phyloP scores from a whole-genome alignment of 2,797 vertebrate genomes.

The Cyclura pinguis region DNA sequence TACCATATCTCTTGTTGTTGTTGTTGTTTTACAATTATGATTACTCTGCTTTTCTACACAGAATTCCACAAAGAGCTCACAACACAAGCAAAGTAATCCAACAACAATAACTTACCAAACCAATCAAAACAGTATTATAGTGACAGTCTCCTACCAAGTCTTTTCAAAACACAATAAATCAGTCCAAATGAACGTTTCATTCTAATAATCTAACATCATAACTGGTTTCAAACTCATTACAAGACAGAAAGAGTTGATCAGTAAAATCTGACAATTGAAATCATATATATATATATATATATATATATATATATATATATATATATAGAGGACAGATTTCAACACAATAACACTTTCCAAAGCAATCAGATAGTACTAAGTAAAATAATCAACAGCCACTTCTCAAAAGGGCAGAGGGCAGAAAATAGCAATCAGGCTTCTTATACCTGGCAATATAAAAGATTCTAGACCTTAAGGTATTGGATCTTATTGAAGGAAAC shows the following conservation, averaged over 20 bases:
- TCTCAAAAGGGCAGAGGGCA: neutral
- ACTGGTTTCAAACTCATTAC: neutral
- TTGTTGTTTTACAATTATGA: no score
- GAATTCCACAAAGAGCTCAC: neutral
- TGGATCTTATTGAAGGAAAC: neutral
- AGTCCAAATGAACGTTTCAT: neutral
- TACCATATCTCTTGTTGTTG: neutral
- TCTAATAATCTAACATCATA: neutral
- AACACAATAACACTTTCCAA: neutral
- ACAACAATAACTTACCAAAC: neutral
- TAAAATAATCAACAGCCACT: neutral
- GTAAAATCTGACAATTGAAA: neutral
- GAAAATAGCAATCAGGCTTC: neutral
- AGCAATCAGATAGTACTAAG: neutral
- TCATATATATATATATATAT: neutral
- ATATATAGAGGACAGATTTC: neutral
- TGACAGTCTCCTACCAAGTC: neutral
- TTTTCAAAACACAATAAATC: neutral
- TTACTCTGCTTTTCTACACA: neutral
- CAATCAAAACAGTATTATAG: neutral
- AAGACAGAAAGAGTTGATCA: neutral
- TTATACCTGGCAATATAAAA: neutral
- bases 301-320: no score
- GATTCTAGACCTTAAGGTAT: neutral
- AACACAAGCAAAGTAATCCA: neutral